A percentile compares a stretch with the other conserved stretches of the same genome.
Conservation (phyloP, 2,113 vertebrate genomes). For the Hippolais icterina region DNA sequence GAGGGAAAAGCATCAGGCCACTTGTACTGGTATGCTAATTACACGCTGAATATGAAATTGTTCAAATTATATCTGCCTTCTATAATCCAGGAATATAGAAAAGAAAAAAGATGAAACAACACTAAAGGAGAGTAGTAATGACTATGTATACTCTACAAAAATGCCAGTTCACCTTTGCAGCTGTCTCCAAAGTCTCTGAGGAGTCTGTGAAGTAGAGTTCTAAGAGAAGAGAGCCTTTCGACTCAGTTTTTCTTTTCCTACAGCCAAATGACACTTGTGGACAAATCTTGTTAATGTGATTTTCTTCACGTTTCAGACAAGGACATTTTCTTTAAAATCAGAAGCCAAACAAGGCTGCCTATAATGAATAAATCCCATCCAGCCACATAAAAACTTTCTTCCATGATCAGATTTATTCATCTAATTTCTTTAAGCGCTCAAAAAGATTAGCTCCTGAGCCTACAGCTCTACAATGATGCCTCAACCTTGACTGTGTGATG, state of each 20-base stretch:
- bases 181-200: background rate
- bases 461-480: background rate
- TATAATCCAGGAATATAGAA: background rate
- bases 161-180: background rate
- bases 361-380: background rate
- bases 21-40: background rate
- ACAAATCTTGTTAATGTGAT: background rate
- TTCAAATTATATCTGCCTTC: background rate
- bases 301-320: background rate
- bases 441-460: background rate
- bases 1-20: background rate
- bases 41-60: background rate
- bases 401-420: background rate
- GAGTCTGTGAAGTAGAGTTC: background rate
- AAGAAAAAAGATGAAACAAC: background rate
- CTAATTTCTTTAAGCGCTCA: background rate
- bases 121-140: background rate
- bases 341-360: background rate
- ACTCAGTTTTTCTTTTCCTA: background rate
- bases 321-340: background rate
- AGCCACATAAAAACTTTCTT: background rate
- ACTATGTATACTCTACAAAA: background rate
- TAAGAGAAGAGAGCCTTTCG: background rate
- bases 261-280: background rate
- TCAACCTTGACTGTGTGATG: background rate